Evolutionary conservation across 2,888 invertebrate species (phyloP).

Genomic region (Tachystola acroxantha): DNA sequence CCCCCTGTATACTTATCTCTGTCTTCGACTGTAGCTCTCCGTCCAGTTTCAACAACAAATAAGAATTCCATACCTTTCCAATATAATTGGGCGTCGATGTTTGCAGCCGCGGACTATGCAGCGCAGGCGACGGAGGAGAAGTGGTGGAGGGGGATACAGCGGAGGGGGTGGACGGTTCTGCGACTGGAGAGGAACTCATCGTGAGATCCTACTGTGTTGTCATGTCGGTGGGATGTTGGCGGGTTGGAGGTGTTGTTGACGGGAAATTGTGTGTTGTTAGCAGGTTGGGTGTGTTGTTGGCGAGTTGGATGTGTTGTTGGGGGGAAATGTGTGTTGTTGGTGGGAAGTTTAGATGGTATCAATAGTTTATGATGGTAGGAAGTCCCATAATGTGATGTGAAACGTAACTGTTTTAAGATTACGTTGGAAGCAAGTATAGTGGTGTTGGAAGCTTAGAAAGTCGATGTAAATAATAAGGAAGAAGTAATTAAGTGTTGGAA

Average conservation of each 20-base stretch:
- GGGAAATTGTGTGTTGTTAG: background rate
- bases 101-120: slow-evolving; percentile 50
- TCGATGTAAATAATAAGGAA: too few species aligned
- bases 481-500: too few species aligned
- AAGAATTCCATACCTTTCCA: slow-evolving; percentile 33
- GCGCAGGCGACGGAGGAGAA: slow-evolving; percentile 58
- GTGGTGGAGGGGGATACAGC: slow-evolving; percentile 50
- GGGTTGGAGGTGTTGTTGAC: background rate
- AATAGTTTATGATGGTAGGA: background rate
- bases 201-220: slow-evolving; percentile 18
- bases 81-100: slow-evolving; percentile 61
- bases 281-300: too few species aligned
- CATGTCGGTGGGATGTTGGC: slow-evolving; percentile 10
- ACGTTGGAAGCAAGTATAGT: too few species aligned
- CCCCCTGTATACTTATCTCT: too few species aligned
- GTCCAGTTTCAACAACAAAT: background rate
- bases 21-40: too few species aligned
- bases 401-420: too few species aligned
- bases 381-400: too few species aligned
- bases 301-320: too few species aligned
- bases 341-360: background rate
- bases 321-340: background rate
- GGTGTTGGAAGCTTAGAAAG: too few species aligned
- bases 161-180: slow-evolving; percentile 65
- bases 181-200: slow-evolving; percentile 74